Base-by-base conservation (phyloP, 2,113 vertebrate species). In the Pholis gunnellus region DNA sequence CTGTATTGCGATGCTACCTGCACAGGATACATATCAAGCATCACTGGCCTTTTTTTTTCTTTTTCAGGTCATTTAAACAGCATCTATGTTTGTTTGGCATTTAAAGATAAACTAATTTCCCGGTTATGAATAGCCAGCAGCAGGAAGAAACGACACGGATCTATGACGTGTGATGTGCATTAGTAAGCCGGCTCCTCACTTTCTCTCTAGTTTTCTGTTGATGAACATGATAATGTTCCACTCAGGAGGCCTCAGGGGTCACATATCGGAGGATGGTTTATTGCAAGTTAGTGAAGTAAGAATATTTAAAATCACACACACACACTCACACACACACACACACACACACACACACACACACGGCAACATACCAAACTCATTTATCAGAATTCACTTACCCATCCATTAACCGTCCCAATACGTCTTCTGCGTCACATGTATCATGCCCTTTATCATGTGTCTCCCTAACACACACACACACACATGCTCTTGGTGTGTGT, bases 361-460 rank as follows among this genome's bases (percentile, higher is more conserved):
- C 9, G 6, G 6, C 9, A 46, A 70, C 29, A 36, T 67, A 87
- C 79, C 63, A 88, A 91, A 79, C 86, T 72, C 72, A 81, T 91
- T 91, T 88, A 79, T 90, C 82, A 78, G 72, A 92, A 90, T 92
- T 89, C 79, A 92, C 85, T 89, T 87, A 84, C 18, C 56, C 36
- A 75, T 83, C 86, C 82, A 91, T 90, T 91, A 89, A 54, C 74
- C 67, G 29, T 46, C 60, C 83, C 72, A 52, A 67, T 77, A 40
- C 25, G 46, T 79, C 75, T 81, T 52, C 69, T 54, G 77, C 75
- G 79, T 84, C 80, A 80, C 74, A 90, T 86, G 56, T 17, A 69
- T 88, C 76, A 60, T 81, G 66, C 68, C 3, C 72, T 85, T 65
- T 44, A 82, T 70, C 75, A 15, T 75, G 48, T 63, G 65, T 71